These are phyloP conservation scores for Cassiopea andromeda DNA, from an alignment of 30 jellyfish, hydroid and myxozoan genomes.

Conservation along the genomic window DNA sequence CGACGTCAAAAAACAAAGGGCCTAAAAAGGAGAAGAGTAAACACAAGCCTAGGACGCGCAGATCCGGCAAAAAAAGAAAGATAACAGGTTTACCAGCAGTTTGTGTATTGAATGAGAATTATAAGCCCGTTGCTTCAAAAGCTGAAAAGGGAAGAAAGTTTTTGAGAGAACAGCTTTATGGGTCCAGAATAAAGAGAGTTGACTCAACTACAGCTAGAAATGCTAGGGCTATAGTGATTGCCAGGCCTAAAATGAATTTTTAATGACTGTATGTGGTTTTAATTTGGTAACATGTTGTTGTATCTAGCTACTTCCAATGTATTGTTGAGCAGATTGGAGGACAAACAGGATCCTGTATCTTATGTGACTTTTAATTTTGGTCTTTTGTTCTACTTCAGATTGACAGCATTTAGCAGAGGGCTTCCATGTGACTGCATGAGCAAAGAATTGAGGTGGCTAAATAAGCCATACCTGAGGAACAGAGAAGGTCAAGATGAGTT, in stretches of 20 bases:
- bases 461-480: too few species aligned
- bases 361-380: too few species aligned
- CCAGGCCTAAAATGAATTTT: slow-evolving; percentile 29
- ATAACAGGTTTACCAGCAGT: not conserved
- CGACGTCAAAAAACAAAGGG: not conserved
- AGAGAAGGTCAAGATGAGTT: too few species aligned
- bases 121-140: slow-evolving; percentile 4
- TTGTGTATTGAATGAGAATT: slow-evolving; percentile 16
- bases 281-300: too few species aligned
- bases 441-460: too few species aligned
- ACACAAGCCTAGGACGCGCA: not conserved
- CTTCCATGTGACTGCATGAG: too few species aligned
- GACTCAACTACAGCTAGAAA: slow-evolving; percentile 27
- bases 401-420: too few species aligned
- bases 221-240: not conserved
- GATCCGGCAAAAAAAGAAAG: not conserved
- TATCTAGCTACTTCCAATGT: not conserved
- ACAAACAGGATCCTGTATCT: too few species aligned
- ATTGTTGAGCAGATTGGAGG: too few species aligned
- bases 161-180: slow-evolving; percentile 74
- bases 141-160: slow-evolving; percentile 51
- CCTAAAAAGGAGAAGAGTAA: not conserved
- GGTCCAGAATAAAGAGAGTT: slow-evolving; percentile 67
- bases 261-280: not conserved
- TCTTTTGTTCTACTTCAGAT: too few species aligned